A percentile compares a stretch with the other conserved stretches of the same genome.
Evolutionary conservation across 2,113 vertebrate genomes (phyloP).

Genomic region (Fulica atra): DNA sequence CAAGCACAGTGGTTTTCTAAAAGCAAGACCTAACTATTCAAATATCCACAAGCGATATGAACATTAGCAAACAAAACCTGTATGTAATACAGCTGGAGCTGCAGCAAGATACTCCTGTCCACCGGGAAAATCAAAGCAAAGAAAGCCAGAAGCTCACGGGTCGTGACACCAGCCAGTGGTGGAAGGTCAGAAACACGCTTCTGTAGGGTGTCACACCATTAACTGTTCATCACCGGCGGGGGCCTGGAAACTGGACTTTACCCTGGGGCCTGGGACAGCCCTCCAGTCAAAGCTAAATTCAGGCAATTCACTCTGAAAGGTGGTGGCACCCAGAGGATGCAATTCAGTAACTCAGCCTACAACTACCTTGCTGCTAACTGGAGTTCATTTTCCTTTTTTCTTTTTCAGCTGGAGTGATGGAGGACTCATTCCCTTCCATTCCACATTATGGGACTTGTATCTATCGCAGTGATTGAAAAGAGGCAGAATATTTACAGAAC

Average conservation of each 20-base stretch:
- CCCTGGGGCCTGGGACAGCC: not conserved
- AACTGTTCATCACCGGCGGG: not conserved
- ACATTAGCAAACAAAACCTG: not conserved
- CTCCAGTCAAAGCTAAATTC: not conserved
- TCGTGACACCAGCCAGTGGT: not conserved
- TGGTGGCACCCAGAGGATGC: not conserved
- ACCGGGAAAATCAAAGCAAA: not conserved
- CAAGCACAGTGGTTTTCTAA: not conserved
- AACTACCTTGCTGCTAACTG: not conserved
- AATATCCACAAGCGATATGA: not conserved
- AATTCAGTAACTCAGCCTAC: not conserved
- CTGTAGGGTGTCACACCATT: fast-evolving
- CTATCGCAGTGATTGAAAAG: not conserved
- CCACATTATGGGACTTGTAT: not conserved
- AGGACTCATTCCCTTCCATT: not conserved
- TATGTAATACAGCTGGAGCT: not conserved
- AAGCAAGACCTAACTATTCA: not conserved
- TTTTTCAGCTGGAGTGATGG: not conserved
- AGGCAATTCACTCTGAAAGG: not conserved
- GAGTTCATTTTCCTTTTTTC: not conserved
- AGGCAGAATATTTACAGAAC: not conserved
- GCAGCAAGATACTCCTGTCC: not conserved
- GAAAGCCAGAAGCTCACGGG: not conserved
- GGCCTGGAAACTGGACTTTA: not conserved
- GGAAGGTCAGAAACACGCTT: not conserved